Evolutionary conservation across 2,888 invertebrate species (phyloP).

Genomic region (Platynereis dumerilii): DNA sequence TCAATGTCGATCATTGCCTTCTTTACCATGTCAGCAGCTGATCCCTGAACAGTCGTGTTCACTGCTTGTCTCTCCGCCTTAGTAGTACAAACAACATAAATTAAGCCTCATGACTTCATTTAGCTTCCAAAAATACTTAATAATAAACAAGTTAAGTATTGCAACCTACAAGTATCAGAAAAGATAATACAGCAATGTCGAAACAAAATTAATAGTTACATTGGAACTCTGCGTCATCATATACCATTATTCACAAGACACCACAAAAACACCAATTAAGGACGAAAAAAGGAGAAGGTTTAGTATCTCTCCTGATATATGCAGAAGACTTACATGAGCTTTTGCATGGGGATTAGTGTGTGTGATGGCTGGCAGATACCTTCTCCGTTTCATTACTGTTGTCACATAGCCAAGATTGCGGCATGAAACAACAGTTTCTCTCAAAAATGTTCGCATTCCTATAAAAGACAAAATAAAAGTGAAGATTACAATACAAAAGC

Average conservation of each 20-base stretch:
- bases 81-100: slow-evolving; percentile 54
- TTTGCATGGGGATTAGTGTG: slow-evolving; percentile 71
- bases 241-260: background rate
- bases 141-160: background rate
- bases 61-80: slow-evolving; percentile 96
- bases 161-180: background rate
- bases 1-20: slow-evolving; percentile 85
- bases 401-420: slow-evolving; percentile 78
- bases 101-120: background rate
- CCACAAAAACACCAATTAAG: too few species aligned
- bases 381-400: slow-evolving; percentile 80
- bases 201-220: background rate
- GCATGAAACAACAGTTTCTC: slow-evolving; percentile 71
- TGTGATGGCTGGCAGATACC: slow-evolving; percentile 74
- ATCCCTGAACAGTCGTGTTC: slow-evolving; percentile 94
- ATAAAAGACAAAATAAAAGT: background rate
- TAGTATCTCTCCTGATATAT: too few species aligned
- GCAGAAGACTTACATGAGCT: slow-evolving; percentile 49
- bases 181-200: background rate
- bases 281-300: background rate
- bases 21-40: slow-evolving; percentile 95
- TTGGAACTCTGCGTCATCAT: background rate
- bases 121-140: background rate
- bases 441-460: slow-evolving; percentile 72
- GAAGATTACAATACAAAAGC: background rate